Evolutionary conservation across 2,113 vertebrate species (phyloP), one percentile per base, ranked within the genome.

Genomic region (Motacilla alba): DNA sequence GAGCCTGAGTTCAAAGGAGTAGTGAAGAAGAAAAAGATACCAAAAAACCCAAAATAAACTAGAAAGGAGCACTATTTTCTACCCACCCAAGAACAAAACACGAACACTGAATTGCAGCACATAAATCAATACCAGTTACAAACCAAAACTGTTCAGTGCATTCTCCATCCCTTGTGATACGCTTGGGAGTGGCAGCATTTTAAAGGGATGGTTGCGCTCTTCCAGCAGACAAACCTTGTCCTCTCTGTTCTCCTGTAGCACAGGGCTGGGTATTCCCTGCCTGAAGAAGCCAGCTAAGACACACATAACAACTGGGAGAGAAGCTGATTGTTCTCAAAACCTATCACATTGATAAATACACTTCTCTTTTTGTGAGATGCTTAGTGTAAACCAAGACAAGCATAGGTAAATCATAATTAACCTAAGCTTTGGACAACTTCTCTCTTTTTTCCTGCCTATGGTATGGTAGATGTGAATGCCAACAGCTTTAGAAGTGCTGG

Each of bases 291-390:
- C 83, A 73, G 49, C 37, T 67, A 66, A 76, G 31, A 81, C 5
- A 76, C 3, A 11, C 11, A 8, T 0, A 6, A 59, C 0, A 11
- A 46, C 0, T 21, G 17, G 10, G 31, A 85, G 19, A 81, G 30
- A 30, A 89, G 16, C 46, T 39, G 21, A 75, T 39, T 3, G 1
- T n/a, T 55, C 43, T 37, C 80, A 70, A 81, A 70, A 81, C 24
- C 9, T 26, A 78, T 6, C 19, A 47, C 21, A 15, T 11, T 30
- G 37, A 37, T 28, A 68, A 87, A 72, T 33, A 60, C 6, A 33
- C 15, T 30, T 70, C 7, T 5, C 6, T 23, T 82, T 93, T 37
- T 82, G 41, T 37, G 52, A 73, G n/a, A 46, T 3, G 7, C n/a
- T 84, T 37, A 64, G 14, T 27, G 11, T 7, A 35, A 21, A 47